phyloP scores from a whole-genome alignment of 2,888 invertebrate genomes.

The Chymomyza fuscimana region DNA sequence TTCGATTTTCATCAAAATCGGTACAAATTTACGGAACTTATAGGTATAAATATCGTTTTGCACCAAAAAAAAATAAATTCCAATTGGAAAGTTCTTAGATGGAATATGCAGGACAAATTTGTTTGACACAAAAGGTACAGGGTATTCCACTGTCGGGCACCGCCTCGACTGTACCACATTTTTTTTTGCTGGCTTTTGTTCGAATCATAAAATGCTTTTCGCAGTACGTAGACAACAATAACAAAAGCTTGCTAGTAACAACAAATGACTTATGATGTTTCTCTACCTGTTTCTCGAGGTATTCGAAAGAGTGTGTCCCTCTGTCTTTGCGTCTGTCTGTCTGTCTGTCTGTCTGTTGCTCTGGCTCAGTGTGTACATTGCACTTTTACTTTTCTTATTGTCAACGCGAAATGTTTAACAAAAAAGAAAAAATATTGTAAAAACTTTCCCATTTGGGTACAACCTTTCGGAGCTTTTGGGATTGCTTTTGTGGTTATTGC shows the following conservation, averaged over 20 bases:
- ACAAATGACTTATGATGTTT: not conserved
- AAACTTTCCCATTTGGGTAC: constrained; percentile 53
- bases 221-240: not conserved
- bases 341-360: constrained; percentile 7
- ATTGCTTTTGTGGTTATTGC: constrained; percentile 15
- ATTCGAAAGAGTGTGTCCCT: not conserved
- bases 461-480: constrained; percentile 1
- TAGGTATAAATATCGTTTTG: too few relatives aligned
- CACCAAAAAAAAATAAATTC: too few relatives aligned
- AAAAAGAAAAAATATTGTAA: constrained; percentile 20
- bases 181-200: not conserved
- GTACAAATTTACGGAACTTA: too few relatives aligned
- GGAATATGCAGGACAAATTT: too few relatives aligned
- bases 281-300: not conserved
- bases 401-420: constrained; percentile 22
- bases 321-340: constrained; percentile 10
- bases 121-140: too few relatives aligned
- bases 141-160: too few relatives aligned
- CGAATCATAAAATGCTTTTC: not conserved
- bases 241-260: too few relatives aligned
- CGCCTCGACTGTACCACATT: too few relatives aligned
- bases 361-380: constrained; percentile 7
- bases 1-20: too few relatives aligned
- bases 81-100: too few relatives aligned
- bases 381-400: constrained; percentile 48